phyloP scores from a whole-genome alignment of 2,797 vertebrate genomes.

The Cottoperca gobio region DNA sequence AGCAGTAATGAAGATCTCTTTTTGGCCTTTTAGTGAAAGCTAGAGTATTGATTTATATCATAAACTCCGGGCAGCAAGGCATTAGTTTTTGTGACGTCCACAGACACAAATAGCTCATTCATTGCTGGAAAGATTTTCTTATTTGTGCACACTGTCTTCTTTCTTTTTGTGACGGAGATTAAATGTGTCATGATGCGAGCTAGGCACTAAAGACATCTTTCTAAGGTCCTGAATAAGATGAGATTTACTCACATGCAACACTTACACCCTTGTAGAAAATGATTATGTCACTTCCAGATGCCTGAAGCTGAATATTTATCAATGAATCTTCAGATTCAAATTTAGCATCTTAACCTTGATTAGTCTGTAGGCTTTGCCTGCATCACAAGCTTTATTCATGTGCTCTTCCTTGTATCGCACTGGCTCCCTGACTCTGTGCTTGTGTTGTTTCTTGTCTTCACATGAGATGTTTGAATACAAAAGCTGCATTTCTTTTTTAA shows the following conservation, averaged over 20 bases:
- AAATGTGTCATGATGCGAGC: neutral
- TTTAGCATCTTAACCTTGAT: neutral
- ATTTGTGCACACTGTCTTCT: neutral
- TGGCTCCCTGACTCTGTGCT: neutral
- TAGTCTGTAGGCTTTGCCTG: neutral
- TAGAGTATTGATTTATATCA: slow-evolving; percentile 32
- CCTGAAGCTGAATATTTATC: neutral
- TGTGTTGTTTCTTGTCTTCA: slow-evolving; percentile 20
- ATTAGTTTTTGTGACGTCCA: slow-evolving; percentile 22
- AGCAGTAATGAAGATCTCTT: slow-evolving; percentile 9
- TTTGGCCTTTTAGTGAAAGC: slow-evolving; percentile 22
- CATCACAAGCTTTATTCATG: neutral
- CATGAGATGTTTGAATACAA: neutral
- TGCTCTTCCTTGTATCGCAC: neutral
- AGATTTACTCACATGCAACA: neutral
- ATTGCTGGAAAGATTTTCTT: slow-evolving; percentile 1
- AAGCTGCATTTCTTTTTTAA: neutral
- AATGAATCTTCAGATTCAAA: neutral
- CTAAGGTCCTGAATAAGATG: neutral
- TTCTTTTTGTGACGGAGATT: neutral
- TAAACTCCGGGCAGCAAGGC: slow-evolving; percentile 2
- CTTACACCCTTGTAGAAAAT: neutral
- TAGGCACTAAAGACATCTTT: neutral
- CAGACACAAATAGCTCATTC: neutral
- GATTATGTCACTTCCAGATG: neutral